These are phyloP conservation scores for Danaus melanippus DNA, from an alignment of 1,140 invertebrate genomes.

Conservation along the genomic window DNA sequence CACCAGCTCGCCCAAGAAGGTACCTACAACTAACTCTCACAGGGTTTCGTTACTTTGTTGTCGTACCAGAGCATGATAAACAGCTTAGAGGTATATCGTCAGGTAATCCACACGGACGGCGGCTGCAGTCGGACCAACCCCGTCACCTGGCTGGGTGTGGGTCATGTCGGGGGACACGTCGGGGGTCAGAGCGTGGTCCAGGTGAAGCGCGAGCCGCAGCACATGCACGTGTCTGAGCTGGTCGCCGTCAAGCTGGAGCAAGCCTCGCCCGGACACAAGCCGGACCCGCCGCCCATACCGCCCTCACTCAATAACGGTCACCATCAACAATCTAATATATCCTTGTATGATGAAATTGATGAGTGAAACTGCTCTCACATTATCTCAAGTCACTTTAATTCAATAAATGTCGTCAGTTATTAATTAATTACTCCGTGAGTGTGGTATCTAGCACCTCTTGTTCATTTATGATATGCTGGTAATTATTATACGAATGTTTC, in stretches of 20 bases:
- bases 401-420: no score
- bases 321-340: background rate
- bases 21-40: slow-evolving; percentile 7
- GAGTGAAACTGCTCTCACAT: slow-evolving; percentile 1
- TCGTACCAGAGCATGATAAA: slow-evolving; percentile 9
- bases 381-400: no score
- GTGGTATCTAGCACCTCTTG: slow-evolving; percentile 1
- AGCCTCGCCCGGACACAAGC: slow-evolving; percentile 57
- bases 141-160: slow-evolving; percentile 69
- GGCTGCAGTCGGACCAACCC: slow-evolving; percentile 74
- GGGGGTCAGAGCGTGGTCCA: slow-evolving; percentile 54
- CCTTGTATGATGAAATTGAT: background rate
- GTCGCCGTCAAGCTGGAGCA: slow-evolving; percentile 67
- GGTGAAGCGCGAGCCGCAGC: slow-evolving; percentile 63
- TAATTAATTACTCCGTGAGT: no score
- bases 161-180: no score
- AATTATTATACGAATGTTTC: background rate
- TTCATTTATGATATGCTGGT: slow-evolving; percentile 15
- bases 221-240: slow-evolving; percentile 50
- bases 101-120: slow-evolving; percentile 55
- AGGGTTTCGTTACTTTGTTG: no score
- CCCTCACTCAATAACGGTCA: slow-evolving; percentile 62
- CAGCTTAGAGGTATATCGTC: background rate
- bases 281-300: slow-evolving; percentile 44
- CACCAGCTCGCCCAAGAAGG: slow-evolving; percentile 64